phyloP scores from a whole-genome alignment of 2,888 invertebrate species.

The Epinotia ramella region DNA sequence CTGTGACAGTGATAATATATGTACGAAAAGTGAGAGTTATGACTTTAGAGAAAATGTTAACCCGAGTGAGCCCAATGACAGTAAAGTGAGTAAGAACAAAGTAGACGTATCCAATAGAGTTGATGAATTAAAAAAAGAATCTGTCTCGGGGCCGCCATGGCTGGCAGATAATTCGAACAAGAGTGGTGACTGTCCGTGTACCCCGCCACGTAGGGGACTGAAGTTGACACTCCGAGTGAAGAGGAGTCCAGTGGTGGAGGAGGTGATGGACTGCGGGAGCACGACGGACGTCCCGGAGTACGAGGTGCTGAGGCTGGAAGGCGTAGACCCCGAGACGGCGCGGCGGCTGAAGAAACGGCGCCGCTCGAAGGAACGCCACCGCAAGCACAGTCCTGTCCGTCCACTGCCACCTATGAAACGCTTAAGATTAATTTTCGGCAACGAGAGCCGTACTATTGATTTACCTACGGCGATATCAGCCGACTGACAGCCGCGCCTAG shows the following conservation, averaged over 20 bases:
- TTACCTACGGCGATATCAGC: conserved; percentile 90
- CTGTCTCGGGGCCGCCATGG: conserved; percentile 74
- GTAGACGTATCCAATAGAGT: conserved; percentile 67
- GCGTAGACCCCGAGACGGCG: conserved; percentile 86
- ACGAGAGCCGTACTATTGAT: conserved; percentile 95
- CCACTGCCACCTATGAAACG: conserved; percentile 92
- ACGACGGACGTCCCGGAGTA: conserved; percentile 92
- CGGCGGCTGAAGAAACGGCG: conserved; percentile 85
- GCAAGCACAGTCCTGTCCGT: conserved; percentile 82
- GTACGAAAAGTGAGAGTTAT: conserved; percentile 78
- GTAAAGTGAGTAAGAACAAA: conserved; percentile 74
- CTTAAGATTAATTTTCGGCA: conserved; percentile 94
- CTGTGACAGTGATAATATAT: conserved; percentile 69
- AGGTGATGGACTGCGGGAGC: conserved; percentile 90
- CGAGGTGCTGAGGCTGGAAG: conserved; percentile 93
- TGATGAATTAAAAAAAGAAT: conserved; percentile 75
- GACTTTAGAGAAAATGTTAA: conserved; percentile 84
- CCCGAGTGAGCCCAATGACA: conserved; percentile 77
- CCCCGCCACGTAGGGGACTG: conserved; percentile 87
- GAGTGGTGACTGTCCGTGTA: conserved; percentile 81
- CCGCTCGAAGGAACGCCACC: conserved; percentile 78
- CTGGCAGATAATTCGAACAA: conserved; percentile 78
- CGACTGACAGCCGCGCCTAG: conserved; percentile 81
- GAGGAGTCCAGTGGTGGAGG: conserved; percentile 93
- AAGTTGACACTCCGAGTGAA: conserved; percentile 95